A percentile compares a stretch with the other conserved stretches of the same genome.
phyloP scores from a whole-genome alignment of 2,888 invertebrate genomes.

The Tipula unca region DNA sequence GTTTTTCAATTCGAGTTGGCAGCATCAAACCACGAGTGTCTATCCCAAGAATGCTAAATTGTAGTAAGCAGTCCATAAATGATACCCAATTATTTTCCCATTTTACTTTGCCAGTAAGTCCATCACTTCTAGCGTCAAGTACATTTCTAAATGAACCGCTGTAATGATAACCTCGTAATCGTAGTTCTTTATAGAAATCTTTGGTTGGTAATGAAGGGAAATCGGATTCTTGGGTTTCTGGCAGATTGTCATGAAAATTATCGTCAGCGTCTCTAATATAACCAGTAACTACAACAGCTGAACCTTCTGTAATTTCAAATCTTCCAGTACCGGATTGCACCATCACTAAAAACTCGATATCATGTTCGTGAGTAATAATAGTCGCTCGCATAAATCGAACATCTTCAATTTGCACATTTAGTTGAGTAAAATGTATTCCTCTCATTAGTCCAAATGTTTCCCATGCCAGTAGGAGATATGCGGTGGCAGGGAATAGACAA shows the following conservation, averaged over 20 bases:
- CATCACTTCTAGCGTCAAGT: slow-evolving; percentile 34
- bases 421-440: slow-evolving; percentile 32
- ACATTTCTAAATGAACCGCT: slow-evolving; percentile 36
- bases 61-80: slow-evolving; percentile 86
- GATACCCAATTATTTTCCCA: slow-evolving; percentile 84
- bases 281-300: slow-evolving; percentile 62
- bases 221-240: slow-evolving; percentile 22
- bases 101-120: slow-evolving; percentile 37
- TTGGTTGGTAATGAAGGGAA: slow-evolving; percentile 44
- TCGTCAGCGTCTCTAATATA: slow-evolving; percentile 49
- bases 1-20: slow-evolving; percentile 64
- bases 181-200: slow-evolving; percentile 62
- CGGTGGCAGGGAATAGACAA: slow-evolving; percentile 63
- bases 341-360: slow-evolving; percentile 44
- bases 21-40: slow-evolving; percentile 61
- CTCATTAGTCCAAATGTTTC: slow-evolving; percentile 65
- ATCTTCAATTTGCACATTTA: slow-evolving; percentile 58
- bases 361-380: slow-evolving; percentile 58
- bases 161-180: slow-evolving; percentile 62
- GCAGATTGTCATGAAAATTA: slow-evolving; percentile 38
- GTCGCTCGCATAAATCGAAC: slow-evolving; percentile 77
- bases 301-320: slow-evolving; percentile 59
- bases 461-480: slow-evolving; percentile 72
- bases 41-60: slow-evolving; percentile 63
- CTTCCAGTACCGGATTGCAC: slow-evolving; percentile 52